These are phyloP conservation scores for Hofmannophila pseudospretella DNA, from an alignment of 2,888 invertebrate genomes.

Conservation along the genomic window DNA sequence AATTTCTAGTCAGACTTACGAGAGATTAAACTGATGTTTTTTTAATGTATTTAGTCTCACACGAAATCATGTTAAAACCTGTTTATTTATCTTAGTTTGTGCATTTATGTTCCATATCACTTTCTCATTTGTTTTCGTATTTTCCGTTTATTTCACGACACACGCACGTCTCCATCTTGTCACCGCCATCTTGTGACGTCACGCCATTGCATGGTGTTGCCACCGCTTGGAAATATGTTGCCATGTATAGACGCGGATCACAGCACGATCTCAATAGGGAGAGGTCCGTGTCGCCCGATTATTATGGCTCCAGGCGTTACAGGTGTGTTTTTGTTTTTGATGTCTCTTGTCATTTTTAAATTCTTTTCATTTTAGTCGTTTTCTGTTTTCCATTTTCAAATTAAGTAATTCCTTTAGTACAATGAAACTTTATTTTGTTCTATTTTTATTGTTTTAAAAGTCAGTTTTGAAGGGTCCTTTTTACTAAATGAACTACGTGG, in stretches of 20 bases:
- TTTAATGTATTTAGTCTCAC: no score
- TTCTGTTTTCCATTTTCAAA: conserved; percentile 7
- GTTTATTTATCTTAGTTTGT: background rate
- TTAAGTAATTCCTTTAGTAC: background rate
- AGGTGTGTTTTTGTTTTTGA: conserved; percentile 78
- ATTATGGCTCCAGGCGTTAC: conserved; percentile 84
- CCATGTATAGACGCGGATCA: conserved; percentile 80
- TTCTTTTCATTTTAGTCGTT: conserved; percentile 11
- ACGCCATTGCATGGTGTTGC: conserved; percentile 61
- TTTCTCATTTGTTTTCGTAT: conserved; percentile 30
- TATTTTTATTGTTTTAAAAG: no score
- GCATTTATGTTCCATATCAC: conserved; percentile 26
- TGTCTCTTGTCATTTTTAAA: conserved; percentile 4
- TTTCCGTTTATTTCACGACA: conserved; percentile 33
- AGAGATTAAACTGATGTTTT: no score
- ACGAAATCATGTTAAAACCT: no score
- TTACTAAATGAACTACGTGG: no score
- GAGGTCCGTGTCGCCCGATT: conserved; percentile 85
- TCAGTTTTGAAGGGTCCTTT: no score
- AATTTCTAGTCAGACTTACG: no score
- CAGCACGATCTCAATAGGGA: conserved; percentile 83
- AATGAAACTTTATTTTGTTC: no score
- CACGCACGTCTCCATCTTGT: conserved; percentile 38
- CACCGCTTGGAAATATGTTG: conserved; percentile 37
- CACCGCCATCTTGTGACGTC: conserved; percentile 63